These are phyloP conservation scores for Pararge aegeria DNA, from an alignment of 1,140 invertebrate genomes.

Conservation along the genomic window DNA sequence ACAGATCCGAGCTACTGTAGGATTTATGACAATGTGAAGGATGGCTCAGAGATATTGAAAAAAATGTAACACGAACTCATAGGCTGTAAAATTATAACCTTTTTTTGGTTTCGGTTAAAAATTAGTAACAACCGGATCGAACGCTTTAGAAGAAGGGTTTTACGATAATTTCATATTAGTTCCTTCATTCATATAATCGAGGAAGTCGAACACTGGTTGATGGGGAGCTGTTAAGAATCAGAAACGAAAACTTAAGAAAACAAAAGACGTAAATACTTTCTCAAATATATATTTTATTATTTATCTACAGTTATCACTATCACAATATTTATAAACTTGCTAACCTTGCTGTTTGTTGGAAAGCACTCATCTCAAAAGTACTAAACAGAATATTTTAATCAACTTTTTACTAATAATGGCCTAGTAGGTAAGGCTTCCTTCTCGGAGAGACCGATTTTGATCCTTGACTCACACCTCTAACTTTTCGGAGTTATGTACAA, in stretches of 20 bases:
- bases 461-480: too few species aligned
- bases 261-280: not conserved
- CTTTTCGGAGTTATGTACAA: too few species aligned
- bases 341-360: too few species aligned
- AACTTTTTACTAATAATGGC: too few species aligned
- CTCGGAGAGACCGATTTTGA: too few species aligned
- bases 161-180: constrained; percentile 5
- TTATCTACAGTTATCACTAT: too few species aligned
- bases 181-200: not conserved
- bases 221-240: not conserved
- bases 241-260: not conserved
- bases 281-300: not conserved
- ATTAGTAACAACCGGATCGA: constrained; percentile 3
- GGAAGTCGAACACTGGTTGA: not conserved
- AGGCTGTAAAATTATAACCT: constrained; percentile 43
- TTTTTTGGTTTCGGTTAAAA: constrained; percentile 31
- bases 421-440: too few species aligned
- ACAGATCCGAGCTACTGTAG: constrained; percentile 50
- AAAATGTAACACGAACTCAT: constrained; percentile 34
- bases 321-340: too few species aligned
- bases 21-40: constrained; percentile 57
- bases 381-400: too few species aligned
- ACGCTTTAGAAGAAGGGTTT: not conserved
- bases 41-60: constrained; percentile 26
- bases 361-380: too few species aligned